A percentile compares a stretch with the other conserved stretches of the same genome.
These are phyloP conservation scores for Pomatostomus ruficeps DNA, from an alignment of 2,113 vertebrate genomes.

Conservation along the genomic window DNA sequence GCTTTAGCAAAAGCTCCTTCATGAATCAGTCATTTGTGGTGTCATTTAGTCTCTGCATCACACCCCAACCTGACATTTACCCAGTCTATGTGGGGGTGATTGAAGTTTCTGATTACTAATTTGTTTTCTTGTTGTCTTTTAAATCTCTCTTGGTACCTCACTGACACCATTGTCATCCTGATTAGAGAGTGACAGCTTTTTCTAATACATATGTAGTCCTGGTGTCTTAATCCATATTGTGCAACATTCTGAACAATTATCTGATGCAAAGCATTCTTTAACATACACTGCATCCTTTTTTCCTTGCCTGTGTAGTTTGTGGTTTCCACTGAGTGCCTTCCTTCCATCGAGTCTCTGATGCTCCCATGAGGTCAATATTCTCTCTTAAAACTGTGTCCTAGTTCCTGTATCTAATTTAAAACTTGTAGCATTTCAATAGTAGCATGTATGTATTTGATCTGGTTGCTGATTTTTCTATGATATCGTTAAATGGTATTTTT, in stretches of 20 bases:
- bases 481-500: neutral
- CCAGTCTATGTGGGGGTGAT: neutral
- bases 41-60: neutral
- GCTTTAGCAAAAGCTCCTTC: neutral
- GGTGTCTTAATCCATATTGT: neutral
- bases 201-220: neutral
- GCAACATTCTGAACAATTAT: neutral
- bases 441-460: neutral
- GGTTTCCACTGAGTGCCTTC: neutral
- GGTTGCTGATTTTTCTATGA: neutral
- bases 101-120: conserved; percentile 31
- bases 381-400: neutral
- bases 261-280: neutral
- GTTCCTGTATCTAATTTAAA: neutral
- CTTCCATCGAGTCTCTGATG: neutral
- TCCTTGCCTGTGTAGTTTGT: neutral
- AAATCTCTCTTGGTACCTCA: neutral
- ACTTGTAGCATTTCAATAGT: neutral
- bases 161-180: neutral
- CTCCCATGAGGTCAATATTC: neutral
- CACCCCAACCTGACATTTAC: conserved; percentile 35
- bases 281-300: neutral
- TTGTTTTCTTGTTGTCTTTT: neutral
- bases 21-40: neutral
- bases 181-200: neutral